A percentile compares a stretch with the other conserved stretches of the same genome.
Evolutionary conservation across 1,140 invertebrate genomes (phyloP).

Genomic region (Drosophila sp.): DNA sequence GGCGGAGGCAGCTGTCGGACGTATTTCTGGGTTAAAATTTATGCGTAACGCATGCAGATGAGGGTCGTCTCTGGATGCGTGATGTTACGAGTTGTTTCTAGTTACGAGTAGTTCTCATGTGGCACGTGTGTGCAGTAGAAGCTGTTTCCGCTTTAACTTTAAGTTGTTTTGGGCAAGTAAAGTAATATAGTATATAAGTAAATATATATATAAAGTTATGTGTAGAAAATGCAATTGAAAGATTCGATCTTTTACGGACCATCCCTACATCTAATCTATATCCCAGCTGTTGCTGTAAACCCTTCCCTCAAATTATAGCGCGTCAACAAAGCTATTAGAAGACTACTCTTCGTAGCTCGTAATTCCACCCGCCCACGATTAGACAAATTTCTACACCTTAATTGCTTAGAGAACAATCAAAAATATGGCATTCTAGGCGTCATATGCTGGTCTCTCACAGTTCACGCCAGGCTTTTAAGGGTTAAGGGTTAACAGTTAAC

Average conservation of each 20-base stretch:
- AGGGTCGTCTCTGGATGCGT: constrained; percentile 30
- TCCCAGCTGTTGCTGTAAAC: constrained; percentile 39
- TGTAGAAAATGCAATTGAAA: neutral
- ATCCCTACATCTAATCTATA: constrained; percentile 1
- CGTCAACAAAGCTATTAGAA: constrained; percentile 48
- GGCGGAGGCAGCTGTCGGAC: constrained; percentile 55
- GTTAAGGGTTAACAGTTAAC: constrained; percentile 33
- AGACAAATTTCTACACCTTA: constrained; percentile 68
- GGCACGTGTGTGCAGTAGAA: constrained; percentile 21
- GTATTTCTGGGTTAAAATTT: constrained; percentile 64
- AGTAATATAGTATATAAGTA: constrained; percentile 4
- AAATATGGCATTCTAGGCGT: constrained; percentile 49
- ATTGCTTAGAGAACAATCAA: constrained; percentile 57
- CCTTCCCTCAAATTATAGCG: constrained; percentile 41
- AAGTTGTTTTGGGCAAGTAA: constrained; percentile 24
- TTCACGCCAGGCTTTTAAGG: constrained; percentile 3
- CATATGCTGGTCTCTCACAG: constrained; percentile 58
- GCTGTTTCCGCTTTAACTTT: constrained; percentile 33
- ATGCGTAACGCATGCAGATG: constrained; percentile 63
- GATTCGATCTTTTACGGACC: neutral
- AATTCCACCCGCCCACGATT: constrained; percentile 39
- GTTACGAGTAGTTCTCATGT: constrained; percentile 9
- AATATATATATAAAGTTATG: neutral
- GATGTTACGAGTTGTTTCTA: constrained; percentile 26
- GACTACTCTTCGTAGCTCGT: neutral